These are phyloP conservation scores for Lithosia quadra DNA, from an alignment of 2,888 invertebrate genomes.

Conservation along the genomic window DNA sequence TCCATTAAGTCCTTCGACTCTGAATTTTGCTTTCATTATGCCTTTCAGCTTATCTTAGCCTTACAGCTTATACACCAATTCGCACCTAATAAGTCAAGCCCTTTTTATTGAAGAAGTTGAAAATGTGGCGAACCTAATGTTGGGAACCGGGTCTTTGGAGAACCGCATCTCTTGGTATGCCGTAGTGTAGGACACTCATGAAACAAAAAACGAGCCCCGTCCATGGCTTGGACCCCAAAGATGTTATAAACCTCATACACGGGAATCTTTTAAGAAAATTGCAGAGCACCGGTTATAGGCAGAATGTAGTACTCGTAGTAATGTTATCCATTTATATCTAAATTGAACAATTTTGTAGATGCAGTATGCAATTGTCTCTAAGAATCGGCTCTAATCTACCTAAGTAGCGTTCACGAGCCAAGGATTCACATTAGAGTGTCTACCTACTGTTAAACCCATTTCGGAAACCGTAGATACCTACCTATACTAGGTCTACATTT, in stretches of 20 bases:
- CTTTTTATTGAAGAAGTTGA: no score
- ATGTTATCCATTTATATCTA: neutral
- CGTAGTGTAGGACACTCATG: no score
- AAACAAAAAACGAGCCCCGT: neutral
- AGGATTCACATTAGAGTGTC: neutral
- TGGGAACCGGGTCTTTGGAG: no score
- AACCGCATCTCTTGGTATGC: no score
- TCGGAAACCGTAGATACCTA: no score
- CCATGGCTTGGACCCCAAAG: neutral
- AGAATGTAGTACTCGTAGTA: neutral
- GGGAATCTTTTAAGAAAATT: neutral
- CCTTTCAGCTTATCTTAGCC: no score
- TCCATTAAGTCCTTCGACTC: no score
- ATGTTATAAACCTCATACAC: neutral
- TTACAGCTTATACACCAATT: no score
- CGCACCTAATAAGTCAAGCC: no score
- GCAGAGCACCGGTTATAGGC: neutral
- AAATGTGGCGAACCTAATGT: no score
- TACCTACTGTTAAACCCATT: neutral
- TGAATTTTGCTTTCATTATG: no score
- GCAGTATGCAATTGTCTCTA: neutral
- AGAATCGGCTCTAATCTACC: neutral
- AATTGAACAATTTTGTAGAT: slow-evolving; percentile 2
- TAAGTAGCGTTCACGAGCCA: slow-evolving; percentile 3
- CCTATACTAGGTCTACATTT: neutral